Evolutionary conservation across 1,140 invertebrate species (phyloP).

Genomic region (Trialeurodes vaporariorum): DNA sequence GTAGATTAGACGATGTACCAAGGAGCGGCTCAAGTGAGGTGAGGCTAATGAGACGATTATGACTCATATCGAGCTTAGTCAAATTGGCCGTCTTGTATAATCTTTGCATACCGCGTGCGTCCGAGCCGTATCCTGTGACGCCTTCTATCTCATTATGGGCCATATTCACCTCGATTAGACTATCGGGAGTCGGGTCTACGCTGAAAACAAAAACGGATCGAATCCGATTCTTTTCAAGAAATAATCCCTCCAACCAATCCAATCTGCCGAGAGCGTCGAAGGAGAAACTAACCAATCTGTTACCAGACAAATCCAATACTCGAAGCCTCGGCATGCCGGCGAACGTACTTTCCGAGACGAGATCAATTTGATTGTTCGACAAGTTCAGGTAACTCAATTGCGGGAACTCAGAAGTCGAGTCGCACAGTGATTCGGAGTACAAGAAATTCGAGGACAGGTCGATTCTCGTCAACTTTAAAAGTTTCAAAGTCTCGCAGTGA

Average conservation of each 20-base stretch:
- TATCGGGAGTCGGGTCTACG: no score
- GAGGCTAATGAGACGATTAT: not conserved
- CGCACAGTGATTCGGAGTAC: not conserved
- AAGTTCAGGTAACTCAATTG: not conserved
- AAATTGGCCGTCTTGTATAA: no score
- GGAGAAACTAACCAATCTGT: not conserved
- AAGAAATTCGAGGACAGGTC: not conserved
- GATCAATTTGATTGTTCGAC: not conserved
- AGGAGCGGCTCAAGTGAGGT: no score
- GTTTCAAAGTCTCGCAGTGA: not conserved
- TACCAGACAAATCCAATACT: not conserved
- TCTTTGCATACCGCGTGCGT: no score
- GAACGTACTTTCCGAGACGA: not conserved
- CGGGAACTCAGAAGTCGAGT: not conserved
- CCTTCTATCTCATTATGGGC: no score
- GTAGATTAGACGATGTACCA: no score
- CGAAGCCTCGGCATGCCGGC: not conserved
- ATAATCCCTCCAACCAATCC: not conserved
- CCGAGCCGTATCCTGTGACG: no score
- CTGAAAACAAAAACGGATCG: no score
- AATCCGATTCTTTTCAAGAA: not conserved
- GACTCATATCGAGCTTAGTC: not conserved
- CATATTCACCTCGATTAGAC: no score
- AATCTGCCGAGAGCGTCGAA: not conserved
- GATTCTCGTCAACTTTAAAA: not conserved